Evolutionary conservation across 2,888 invertebrate genomes (phyloP), one percentile per base, ranked within the genome.

Genomic region (Nymphalis urticae): DNA sequence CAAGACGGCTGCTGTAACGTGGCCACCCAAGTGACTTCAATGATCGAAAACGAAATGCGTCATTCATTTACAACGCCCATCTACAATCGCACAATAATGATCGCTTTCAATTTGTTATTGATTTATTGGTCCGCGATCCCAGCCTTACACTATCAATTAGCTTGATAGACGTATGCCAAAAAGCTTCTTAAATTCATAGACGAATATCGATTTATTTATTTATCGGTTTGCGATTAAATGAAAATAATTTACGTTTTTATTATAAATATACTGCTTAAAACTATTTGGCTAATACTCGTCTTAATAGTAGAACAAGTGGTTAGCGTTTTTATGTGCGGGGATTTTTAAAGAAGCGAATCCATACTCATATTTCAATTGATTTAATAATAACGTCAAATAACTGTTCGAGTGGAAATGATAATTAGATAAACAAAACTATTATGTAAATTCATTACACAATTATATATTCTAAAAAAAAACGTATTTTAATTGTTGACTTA

Each of bases 81-180:
- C 27, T 24, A 47, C 53, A 65, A 50, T 62, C 53, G 48, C 17
- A 51, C 58, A 48, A 69, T 69, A 63, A 64, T 53, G 70, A 65
- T 48, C 59, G 54, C 59, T 70, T 72, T 67, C 32, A 62, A 64
- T 66, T 67, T 51, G 54, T 19, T 70, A 60, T 65, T 70, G 67
- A 72, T 67, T 72, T 70, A 72, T 67, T 59, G 70, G 56, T 42
- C 6, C 48, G 56, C 61, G 59, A 68, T 68, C 64, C 59, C 51
- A 59, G 59, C 53, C 19, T 51, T 48, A 27, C 60, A 64, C 64
- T 54, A 64, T 60, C 50, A 36, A 59, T 65, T 48, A 42, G 24
- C 10, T 51, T 61, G 68, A 56, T 47, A 36, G 48, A 64, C 50
- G 53, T 62, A 53, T 59, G 64, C 66, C 62, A 70, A 70, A 67